Evolutionary conservation across 2,888 invertebrate species (phyloP).

Genomic region (Drosophila merina): DNA sequence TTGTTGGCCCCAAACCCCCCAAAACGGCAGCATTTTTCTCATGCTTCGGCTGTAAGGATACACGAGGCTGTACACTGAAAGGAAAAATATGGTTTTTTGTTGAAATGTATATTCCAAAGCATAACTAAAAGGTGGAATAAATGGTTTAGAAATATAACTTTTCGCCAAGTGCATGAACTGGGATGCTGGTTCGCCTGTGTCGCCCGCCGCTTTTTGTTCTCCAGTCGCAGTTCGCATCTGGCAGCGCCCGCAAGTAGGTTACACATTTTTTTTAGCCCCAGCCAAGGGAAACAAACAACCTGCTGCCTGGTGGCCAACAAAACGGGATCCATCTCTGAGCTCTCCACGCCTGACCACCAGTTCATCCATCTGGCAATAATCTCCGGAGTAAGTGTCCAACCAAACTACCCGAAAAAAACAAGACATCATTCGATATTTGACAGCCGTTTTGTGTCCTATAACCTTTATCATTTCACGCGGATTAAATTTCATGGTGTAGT

Average conservation of each 20-base stretch:
- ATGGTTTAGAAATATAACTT: not conserved
- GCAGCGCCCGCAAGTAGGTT: constrained; percentile 76
- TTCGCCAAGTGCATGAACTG: constrained; percentile 13
- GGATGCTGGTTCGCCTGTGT: constrained; percentile 57
- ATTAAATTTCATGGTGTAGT: not conserved
- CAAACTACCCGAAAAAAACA: not conserved
- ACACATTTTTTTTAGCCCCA: constrained; percentile 59
- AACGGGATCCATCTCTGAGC: not conserved
- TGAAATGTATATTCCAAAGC: not conserved
- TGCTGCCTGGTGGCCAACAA: not conserved
- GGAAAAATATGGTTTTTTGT: not conserved
- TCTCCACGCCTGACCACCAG: constrained; percentile 5
- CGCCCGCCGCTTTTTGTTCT: constrained; percentile 17
- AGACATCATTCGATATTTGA: not conserved
- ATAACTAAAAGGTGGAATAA: no score
- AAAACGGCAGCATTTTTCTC: constrained; percentile 42
- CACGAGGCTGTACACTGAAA: constrained; percentile 18
- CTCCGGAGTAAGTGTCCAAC: not conserved
- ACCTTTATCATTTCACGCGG: constrained; percentile 2
- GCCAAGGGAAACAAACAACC: constrained; percentile 22
- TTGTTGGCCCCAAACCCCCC: constrained; percentile 3
- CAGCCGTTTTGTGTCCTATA: not conserved
- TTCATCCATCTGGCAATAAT: not conserved
- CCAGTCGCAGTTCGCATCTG: constrained; percentile 62
- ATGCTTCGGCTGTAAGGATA: constrained; percentile 33